Conservation (phyloP, 2,113 vertebrate species). For the Rousettus leschenaultii region DNA sequence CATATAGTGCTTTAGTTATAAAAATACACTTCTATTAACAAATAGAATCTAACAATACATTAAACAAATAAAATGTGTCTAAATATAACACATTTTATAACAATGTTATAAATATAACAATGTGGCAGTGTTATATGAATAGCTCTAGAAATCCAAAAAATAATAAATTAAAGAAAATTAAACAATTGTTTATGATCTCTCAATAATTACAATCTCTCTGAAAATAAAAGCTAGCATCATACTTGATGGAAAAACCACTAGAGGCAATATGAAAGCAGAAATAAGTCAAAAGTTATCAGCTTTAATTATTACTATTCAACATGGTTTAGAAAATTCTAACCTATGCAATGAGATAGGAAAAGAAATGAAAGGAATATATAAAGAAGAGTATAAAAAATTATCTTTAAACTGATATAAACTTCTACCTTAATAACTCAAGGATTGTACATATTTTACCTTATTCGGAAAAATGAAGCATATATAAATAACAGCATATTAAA, state of each 20-base stretch:
- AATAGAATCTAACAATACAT: background rate
- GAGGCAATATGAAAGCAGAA: background rate
- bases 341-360: conserved; percentile 37
- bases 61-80: conserved; percentile 4
- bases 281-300: background rate
- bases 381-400: background rate
- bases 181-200: background rate
- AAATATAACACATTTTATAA: no score
- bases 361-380: background rate
- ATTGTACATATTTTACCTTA: background rate
- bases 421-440: background rate
- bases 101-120: no score
- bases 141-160: background rate
- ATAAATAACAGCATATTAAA: background rate
- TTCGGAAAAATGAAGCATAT: background rate
- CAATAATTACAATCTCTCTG: background rate
- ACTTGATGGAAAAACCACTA: background rate
- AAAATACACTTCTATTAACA: background rate
- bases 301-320: background rate
- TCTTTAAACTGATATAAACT: background rate
- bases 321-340: background rate
- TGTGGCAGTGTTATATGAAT: background rate
- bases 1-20: background rate
- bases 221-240: background rate
- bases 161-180: background rate